Conservation (phyloP, 2,113 vertebrate genomes). For the Poecilia latipinna region DNA sequence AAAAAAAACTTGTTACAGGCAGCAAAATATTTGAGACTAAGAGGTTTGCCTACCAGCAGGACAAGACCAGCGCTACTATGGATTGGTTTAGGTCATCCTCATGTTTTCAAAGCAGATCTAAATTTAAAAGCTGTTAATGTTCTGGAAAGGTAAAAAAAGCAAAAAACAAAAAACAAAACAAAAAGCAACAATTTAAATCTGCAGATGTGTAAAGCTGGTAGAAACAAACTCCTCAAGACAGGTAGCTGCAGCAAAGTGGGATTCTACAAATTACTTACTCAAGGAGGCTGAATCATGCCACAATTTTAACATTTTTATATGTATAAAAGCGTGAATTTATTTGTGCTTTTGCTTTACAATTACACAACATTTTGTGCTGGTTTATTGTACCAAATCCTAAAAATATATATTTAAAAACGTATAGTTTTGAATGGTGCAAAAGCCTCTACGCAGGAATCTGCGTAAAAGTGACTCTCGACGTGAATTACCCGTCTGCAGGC, state of each 20-base stretch:
- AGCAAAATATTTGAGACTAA: too few species aligned
- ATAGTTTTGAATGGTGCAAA: too few species aligned
- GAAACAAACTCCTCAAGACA: background rate
- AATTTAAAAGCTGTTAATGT: too few species aligned
- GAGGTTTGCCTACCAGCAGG: background rate
- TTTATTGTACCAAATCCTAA: background rate
- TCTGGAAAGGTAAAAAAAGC: too few species aligned
- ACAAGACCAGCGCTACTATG: background rate
- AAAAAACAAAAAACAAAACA: too few species aligned
- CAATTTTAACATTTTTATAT: background rate
- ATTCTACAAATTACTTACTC: background rate
- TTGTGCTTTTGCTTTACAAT: background rate
- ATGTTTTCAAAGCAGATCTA: too few species aligned
- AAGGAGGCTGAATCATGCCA: background rate
- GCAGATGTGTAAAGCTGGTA: background rate
- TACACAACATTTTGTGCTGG: background rate
- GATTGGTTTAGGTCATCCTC: too few species aligned
- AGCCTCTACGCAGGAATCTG: background rate
- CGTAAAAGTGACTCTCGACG: background rate
- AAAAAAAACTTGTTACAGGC: too few species aligned
- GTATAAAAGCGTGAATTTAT: background rate
- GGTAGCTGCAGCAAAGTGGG: background rate
- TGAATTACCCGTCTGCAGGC: constrained; percentile 69
- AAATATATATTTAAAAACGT: background rate
- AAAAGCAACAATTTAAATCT: too few species aligned